Evolutionary conservation across 1,140 invertebrate species (phyloP).

Genomic region (Drosophila pallidifrons): DNA sequence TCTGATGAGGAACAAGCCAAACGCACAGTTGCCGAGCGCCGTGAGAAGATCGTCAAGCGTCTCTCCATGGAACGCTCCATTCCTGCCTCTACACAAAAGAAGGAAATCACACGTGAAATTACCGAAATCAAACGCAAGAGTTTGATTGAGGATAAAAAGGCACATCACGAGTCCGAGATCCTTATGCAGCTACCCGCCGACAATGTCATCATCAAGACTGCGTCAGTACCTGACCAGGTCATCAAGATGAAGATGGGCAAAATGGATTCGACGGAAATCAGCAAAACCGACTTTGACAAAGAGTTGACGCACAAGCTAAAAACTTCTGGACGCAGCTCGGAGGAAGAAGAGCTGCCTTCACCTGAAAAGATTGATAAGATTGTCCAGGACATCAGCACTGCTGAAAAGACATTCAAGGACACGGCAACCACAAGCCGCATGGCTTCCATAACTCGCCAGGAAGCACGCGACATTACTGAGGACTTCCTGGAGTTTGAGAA

Average conservation of each 20-base stretch:
- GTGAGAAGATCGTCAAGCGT: conserved; percentile 90
- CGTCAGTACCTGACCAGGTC: conserved; percentile 79
- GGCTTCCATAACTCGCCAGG: conserved; percentile 67
- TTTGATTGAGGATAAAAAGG: conserved; percentile 87
- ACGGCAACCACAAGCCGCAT: conserved; percentile 52
- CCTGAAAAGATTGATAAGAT: conserved; percentile 72
- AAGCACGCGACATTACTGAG: conserved; percentile 75
- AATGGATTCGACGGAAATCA: conserved; percentile 76
- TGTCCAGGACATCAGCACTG: conserved; percentile 70
- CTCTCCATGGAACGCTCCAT: conserved; percentile 88
- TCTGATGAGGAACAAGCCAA: conserved; percentile 89
- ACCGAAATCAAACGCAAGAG: conserved; percentile 89
- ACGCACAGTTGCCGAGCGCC: conserved; percentile 89
- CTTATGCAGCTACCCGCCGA: conserved; percentile 84
- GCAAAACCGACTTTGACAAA: conserved; percentile 83
- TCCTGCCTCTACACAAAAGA: conserved; percentile 89
- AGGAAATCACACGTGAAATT: conserved; percentile 89
- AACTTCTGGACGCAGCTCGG: conserved; percentile 76
- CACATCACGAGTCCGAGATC: conserved; percentile 86
- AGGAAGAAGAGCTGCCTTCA: conserved; percentile 70
- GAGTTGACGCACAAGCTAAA: conserved; percentile 82
- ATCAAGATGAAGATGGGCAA: conserved; percentile 85
- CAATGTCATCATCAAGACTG: conserved; percentile 82
- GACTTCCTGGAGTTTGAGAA: conserved; percentile 79
- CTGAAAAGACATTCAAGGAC: conserved; percentile 70